phyloP scores from a whole-genome alignment of 2,888 invertebrate genomes.

The Formica aserva region DNA sequence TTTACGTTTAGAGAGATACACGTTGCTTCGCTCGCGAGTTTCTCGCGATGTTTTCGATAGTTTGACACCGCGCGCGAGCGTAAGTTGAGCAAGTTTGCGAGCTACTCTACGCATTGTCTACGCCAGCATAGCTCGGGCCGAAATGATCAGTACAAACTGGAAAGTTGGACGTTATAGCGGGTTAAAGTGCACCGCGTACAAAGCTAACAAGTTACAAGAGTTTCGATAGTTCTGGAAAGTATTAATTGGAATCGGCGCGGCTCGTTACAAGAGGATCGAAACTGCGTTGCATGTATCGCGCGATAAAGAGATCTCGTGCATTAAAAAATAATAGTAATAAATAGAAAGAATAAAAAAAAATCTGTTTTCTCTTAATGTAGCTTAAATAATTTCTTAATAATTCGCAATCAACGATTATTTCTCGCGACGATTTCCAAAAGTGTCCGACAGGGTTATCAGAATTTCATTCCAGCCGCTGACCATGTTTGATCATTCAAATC shows the following conservation, averaged over 20 bases:
- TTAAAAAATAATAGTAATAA: not conserved
- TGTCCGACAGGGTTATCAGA: not conserved
- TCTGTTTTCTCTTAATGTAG: not conserved
- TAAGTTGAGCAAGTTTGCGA: slow-evolving; percentile 45
- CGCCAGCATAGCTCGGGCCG: not conserved
- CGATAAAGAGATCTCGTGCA: not conserved
- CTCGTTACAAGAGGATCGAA: not conserved
- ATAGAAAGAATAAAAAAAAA: not conserved
- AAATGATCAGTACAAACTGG: slow-evolving; percentile 6
- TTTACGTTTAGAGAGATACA: slow-evolving; percentile 10
- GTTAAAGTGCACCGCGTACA: slow-evolving; percentile 24
- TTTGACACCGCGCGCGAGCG: slow-evolving; percentile 4
- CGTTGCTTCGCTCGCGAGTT: slow-evolving; percentile 4
- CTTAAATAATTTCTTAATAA: not conserved
- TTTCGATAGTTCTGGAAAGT: slow-evolving; percentile 2
- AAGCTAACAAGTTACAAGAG: slow-evolving; percentile 14
- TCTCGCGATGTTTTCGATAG: slow-evolving; percentile 31
- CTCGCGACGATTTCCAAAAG: not conserved
- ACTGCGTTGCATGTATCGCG: not conserved
- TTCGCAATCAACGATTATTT: not conserved
- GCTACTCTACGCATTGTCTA: not conserved
- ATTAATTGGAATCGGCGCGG: slow-evolving; percentile 18
- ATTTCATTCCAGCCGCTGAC: slow-evolving; percentile 11
- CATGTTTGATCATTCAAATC: not conserved
- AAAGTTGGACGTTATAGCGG: slow-evolving; percentile 8